Conservation (phyloP, 2,797 vertebrate species). For the Malacoctenus gilli region DNA sequence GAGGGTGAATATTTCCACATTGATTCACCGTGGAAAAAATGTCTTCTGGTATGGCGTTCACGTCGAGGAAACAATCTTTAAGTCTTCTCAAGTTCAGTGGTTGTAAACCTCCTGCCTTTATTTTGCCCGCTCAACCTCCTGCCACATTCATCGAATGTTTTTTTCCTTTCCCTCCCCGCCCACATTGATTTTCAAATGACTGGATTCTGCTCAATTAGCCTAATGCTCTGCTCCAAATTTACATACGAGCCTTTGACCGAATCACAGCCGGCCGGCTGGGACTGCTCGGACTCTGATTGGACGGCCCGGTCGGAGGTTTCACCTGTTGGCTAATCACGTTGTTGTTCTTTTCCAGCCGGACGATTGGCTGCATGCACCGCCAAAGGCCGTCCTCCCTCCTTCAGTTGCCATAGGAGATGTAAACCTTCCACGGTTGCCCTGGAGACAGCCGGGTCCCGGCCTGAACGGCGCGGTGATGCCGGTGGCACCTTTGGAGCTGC, state of each 20-base stretch:
- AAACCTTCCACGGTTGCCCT: slow-evolving; percentile 80
- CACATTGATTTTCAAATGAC: slow-evolving; percentile 57
- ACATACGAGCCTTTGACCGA: slow-evolving; percentile 55
- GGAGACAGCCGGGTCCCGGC: slow-evolving; percentile 76
- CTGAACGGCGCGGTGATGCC: slow-evolving; percentile 46
- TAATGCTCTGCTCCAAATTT: slow-evolving; percentile 67
- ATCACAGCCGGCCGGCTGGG: slow-evolving; percentile 34
- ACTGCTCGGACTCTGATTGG: slow-evolving; percentile 59
- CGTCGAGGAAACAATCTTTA: slow-evolving; percentile 26
- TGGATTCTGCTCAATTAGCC: slow-evolving; percentile 64
- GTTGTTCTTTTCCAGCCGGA: slow-evolving; percentile 44
- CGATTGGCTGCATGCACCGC: slow-evolving; percentile 64
- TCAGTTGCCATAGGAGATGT: slow-evolving; percentile 81
- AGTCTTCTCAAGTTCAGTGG: slow-evolving; percentile 14
- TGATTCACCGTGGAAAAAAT: slow-evolving; percentile 28
- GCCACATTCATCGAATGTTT: slow-evolving; percentile 20
- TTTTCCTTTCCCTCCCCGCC: slow-evolving; percentile 44
- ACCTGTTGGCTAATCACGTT: slow-evolving; percentile 64
- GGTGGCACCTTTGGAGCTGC: slow-evolving; percentile 39
- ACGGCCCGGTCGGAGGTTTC: slow-evolving; percentile 35
- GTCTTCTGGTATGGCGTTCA: slow-evolving; percentile 22
- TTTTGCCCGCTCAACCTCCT: not conserved
- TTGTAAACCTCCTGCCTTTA: not conserved
- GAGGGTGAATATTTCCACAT: slow-evolving; percentile 52
- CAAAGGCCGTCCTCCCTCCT: slow-evolving; percentile 63